These are phyloP conservation scores for Philopedon plagiatum DNA, from an alignment of 2,888 invertebrate species.

Conservation along the genomic window DNA sequence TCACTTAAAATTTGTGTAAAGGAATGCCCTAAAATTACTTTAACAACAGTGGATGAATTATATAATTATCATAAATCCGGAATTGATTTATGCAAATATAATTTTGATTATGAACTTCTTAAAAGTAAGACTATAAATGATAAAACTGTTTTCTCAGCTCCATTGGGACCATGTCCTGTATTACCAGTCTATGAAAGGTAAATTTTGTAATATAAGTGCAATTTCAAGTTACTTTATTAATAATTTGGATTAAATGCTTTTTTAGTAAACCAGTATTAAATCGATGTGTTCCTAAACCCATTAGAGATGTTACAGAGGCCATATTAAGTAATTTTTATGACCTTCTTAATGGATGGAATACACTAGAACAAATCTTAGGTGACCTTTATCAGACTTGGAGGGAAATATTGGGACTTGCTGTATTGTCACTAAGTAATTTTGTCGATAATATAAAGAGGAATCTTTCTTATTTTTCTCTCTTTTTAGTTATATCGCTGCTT, in stretches of 20 bases:
- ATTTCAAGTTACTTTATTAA: too few species aligned
- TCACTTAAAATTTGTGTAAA: slow-evolving; percentile 92
- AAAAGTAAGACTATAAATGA: slow-evolving; percentile 71
- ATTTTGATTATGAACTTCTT: slow-evolving; percentile 67
- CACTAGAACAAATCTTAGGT: slow-evolving; percentile 88
- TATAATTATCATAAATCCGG: slow-evolving; percentile 82
- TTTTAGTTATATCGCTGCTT: slow-evolving; percentile 85
- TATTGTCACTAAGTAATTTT: slow-evolving; percentile 83
- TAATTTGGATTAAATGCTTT: too few species aligned
- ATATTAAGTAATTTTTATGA: slow-evolving; percentile 83
- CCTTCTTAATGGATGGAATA: slow-evolving; percentile 89
- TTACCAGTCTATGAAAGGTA: slow-evolving; percentile 84
- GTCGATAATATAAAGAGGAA: too few species aligned
- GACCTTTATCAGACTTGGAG: slow-evolving; percentile 92
- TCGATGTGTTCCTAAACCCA: slow-evolving; percentile 86
- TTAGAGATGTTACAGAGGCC: slow-evolving; percentile 76
- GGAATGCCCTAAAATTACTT: slow-evolving; percentile 82
- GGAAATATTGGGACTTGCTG: slow-evolving; percentile 85
- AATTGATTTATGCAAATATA: slow-evolving; percentile 84
- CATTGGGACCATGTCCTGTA: slow-evolving; percentile 83
- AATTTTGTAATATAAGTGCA: slow-evolving; percentile 1
- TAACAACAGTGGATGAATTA: slow-evolving; percentile 78
- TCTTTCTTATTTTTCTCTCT: slow-evolving; percentile 4
- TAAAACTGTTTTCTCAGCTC: slow-evolving; percentile 65
- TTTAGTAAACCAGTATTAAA: slow-evolving; percentile 83